These are phyloP conservation scores for Fratercula arctica DNA, from an alignment of 2,797 vertebrate species.

Conservation along the genomic window DNA sequence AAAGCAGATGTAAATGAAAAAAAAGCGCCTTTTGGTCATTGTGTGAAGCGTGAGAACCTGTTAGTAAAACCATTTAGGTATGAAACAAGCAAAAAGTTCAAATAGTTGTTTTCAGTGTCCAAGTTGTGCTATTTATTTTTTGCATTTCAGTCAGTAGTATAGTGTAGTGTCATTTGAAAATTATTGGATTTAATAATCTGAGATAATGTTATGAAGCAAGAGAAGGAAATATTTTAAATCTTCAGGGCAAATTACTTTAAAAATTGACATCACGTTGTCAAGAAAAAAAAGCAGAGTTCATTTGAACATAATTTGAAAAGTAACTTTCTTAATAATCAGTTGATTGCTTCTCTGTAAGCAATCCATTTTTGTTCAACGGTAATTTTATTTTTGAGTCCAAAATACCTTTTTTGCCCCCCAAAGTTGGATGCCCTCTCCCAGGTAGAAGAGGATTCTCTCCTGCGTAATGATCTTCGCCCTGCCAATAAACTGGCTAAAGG, in stretches of 20 bases:
- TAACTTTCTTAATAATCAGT: neutral
- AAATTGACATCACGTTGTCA: neutral
- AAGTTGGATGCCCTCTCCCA: conserved; percentile 87
- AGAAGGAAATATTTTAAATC: neutral
- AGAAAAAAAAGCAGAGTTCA: neutral
- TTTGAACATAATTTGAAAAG: neutral
- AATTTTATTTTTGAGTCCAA: conserved; percentile 33
- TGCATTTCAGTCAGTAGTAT: neutral
- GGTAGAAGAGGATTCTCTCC: conserved; percentile 88
- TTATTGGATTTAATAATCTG: neutral
- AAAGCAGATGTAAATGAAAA: neutral
- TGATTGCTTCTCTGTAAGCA: neutral
- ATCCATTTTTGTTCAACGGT: neutral
- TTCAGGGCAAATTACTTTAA: neutral
- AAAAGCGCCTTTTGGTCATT: neutral
- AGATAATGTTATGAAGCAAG: neutral
- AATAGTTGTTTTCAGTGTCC: neutral
- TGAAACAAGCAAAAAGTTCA: neutral
- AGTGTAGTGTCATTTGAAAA: neutral
- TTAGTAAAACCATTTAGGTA: neutral
- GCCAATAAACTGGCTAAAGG: conserved; percentile 90
- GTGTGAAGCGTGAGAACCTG: neutral
- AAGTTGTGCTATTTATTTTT: neutral
- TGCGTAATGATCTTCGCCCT: conserved; percentile 91
- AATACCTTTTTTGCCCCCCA: conserved; percentile 54